phyloP scores from a whole-genome alignment of 2,888 invertebrate species.

The Coelinius sp. region DNA sequence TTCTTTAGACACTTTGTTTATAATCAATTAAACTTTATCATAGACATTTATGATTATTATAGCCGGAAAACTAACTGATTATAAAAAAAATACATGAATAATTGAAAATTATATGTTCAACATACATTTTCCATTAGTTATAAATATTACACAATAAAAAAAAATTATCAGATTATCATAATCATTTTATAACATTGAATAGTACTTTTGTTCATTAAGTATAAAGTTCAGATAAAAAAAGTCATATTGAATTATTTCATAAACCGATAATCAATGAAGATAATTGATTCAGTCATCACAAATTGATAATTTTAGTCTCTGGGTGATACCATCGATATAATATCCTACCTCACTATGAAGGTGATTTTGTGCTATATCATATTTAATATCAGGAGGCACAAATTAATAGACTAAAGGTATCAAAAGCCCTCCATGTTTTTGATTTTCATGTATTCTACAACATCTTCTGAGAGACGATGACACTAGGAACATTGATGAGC shows the following conservation, averaged over 20 bases:
- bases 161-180: too few relatives aligned
- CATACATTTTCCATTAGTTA: too few relatives aligned
- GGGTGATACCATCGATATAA: neutral
- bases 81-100: too few relatives aligned
- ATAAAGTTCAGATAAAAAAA: conserved; percentile 4
- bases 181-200: neutral
- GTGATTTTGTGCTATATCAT: neutral
- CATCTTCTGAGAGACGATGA: too few relatives aligned
- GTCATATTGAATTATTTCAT: too few relatives aligned
- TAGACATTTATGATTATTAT: neutral
- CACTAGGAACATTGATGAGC: too few relatives aligned
- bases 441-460: neutral
- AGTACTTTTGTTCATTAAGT: neutral
- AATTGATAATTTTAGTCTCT: neutral
- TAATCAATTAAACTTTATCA: neutral
- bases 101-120: too few relatives aligned
- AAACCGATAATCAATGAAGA: neutral
- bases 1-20: neutral
- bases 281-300: neutral
- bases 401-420: neutral
- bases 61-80: too few relatives aligned
- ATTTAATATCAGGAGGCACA: neutral
- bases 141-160: neutral
- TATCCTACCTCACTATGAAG: neutral
- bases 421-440: neutral